Base-by-base conservation (phyloP, 2,888 invertebrate species). In the Buathra laborator region DNA sequence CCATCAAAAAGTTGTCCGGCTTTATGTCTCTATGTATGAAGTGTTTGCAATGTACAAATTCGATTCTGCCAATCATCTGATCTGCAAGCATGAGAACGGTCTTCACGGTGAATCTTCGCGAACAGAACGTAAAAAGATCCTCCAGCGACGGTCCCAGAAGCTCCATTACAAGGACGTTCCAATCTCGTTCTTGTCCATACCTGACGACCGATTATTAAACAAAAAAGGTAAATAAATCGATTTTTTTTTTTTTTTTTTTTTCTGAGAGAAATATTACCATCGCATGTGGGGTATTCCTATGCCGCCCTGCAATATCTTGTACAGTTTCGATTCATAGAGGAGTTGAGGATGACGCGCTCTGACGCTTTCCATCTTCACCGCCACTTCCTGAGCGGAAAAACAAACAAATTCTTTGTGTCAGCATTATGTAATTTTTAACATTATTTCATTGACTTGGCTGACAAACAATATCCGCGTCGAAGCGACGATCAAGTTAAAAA, bases 21-120 rank as follows among this genome's bases (percentile, higher is more conserved):
- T 99, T 99, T 90, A 99, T 99, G 95, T 99, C 99, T 93, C 99
- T 97, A 95, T 99, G 99, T 94, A 99, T 99, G 95, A 99, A 99
- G 94, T 98, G 99, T 95, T 99, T 99, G 95, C 98, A 98, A 95
- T 99, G 99, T 92, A 99, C 98, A 95, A 97, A 99, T 95, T 99
- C 99, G 92, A 99, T 97, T 91, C 99, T 97, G 74, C 98, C 97
- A 91, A 98, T 97, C 97, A 97, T 97, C 94, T 97, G 98, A 94
- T 99, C 99, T 93, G 99, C 99, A 92, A 99, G 95, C 99, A 99
- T 99, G 88, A 99, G 96, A 87, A 99, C 99, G 88, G 99, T 99
- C 96, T 99, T 99, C 95, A 99, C 98, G 90, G 99, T 99, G 95
- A 99, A 99, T 93, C 99, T 97, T 87, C 99, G 97, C 86, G 98